Evolutionary conservation across 2,888 invertebrate species (phyloP).

Genomic region (Drosophila paracracens): DNA sequence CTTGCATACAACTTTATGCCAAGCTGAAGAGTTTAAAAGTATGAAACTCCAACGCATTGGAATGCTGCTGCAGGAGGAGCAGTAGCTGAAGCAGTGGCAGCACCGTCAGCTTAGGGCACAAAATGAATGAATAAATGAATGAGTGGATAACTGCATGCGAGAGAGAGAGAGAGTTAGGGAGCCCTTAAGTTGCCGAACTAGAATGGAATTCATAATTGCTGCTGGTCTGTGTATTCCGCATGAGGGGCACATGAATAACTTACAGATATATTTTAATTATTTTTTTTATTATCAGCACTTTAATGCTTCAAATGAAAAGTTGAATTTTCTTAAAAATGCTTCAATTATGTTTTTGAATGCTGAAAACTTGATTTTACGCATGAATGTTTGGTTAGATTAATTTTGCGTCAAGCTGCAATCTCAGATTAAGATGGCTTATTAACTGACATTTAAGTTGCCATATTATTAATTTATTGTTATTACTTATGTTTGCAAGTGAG

Average conservation of each 20-base stretch:
- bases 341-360: not conserved
- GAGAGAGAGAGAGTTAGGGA: constrained; percentile 26
- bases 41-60: constrained; percentile 32
- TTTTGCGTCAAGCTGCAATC: not conserved
- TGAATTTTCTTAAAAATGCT: not conserved
- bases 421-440: not conserved
- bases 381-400: not conserved
- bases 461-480: not conserved
- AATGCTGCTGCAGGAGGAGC: constrained; percentile 36
- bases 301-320: not conserved
- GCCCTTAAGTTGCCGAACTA: constrained; percentile 50
- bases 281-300: not conserved
- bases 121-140: constrained; percentile 70
- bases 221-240: constrained; percentile 25
- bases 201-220: constrained; percentile 63
- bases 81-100: constrained; percentile 6
- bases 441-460: not conserved
- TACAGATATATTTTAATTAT: constrained; percentile 12
- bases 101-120: constrained; percentile 48
- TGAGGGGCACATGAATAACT: not conserved
- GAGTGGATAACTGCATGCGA: constrained; percentile 61
- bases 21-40: constrained; percentile 47
- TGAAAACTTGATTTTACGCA: no score
- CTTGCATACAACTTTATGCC: constrained; percentile 39
- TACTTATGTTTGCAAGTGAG: not conserved